Conservation (phyloP, 2,888 invertebrate genomes). For the Ochropacha duplaris region DNA sequence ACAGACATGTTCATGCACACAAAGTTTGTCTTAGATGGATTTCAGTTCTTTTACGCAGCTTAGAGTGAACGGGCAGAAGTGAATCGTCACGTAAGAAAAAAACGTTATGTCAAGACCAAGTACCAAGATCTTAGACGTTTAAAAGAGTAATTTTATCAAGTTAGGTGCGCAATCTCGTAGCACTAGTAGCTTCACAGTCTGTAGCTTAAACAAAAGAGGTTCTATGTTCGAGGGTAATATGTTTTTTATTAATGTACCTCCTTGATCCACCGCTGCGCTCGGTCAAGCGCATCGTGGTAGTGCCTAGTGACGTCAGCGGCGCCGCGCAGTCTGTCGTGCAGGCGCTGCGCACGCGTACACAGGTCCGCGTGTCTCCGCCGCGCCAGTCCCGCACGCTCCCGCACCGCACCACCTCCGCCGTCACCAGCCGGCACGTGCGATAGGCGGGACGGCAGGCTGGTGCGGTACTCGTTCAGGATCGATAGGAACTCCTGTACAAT, state of each 20-base stretch:
- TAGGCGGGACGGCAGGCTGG: slow-evolving; percentile 90
- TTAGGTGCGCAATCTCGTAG: too few relatives aligned
- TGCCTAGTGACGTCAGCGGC: slow-evolving; percentile 84
- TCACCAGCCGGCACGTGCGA: slow-evolving; percentile 89
- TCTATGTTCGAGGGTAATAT: too few relatives aligned
- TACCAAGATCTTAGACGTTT: too few relatives aligned
- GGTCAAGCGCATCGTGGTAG: slow-evolving; percentile 92
- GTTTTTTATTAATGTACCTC: slow-evolving; percentile 83
- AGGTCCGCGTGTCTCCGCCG: slow-evolving; percentile 92
- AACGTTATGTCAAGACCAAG: too few relatives aligned
- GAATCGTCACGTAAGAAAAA: too few relatives aligned
- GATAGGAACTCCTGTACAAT: slow-evolving; percentile 93
- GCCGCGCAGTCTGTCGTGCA: slow-evolving; percentile 91
- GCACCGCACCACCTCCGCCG: slow-evolving; percentile 88
- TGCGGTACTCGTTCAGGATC: slow-evolving; percentile 93
- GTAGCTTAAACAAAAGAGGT: too few relatives aligned
- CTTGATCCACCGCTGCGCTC: slow-evolving; percentile 90
- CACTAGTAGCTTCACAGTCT: too few relatives aligned
- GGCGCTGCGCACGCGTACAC: slow-evolving; percentile 89
- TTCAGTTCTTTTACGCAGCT: too few relatives aligned
- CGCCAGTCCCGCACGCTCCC: slow-evolving; percentile 90
- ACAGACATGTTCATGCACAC: too few relatives aligned
- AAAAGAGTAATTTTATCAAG: too few relatives aligned
- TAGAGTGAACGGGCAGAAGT: too few relatives aligned
- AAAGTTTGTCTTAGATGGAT: too few relatives aligned